Percentiles rank a stretch among this genome's conserved stretches.
phyloP scores from a whole-genome alignment of 2,113 vertebrate genomes.

The Aspidoscelis tigris region DNA sequence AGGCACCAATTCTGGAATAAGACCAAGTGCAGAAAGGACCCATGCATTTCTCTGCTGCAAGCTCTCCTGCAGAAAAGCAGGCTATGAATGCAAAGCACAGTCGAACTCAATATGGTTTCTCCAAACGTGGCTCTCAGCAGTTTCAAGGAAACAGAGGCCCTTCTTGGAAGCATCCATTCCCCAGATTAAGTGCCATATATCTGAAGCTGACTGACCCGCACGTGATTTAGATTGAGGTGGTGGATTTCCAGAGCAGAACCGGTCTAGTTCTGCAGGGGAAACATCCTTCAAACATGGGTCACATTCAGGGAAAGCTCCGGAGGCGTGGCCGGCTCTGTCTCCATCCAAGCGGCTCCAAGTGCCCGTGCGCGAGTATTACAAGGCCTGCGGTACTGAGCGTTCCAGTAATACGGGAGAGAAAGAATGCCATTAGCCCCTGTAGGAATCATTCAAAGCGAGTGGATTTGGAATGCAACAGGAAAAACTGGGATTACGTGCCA shows the following conservation, averaged over 20 bases:
- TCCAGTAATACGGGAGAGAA: conserved; percentile 5
- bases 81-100: no score
- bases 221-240: background rate
- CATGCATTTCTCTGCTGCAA: no score
- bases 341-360: background rate
- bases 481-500: background rate
- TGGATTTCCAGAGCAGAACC: background rate
- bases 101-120: background rate
- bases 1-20: no score
- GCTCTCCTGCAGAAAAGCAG: no score
- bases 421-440: conserved; percentile 6
- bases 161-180: no score
- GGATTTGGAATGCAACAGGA: conserved; percentile 18
- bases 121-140: background rate
- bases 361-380: background rate
- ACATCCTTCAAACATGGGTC: background rate
- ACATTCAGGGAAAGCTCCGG: background rate
- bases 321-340: background rate
- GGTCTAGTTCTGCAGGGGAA: background rate
- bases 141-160: no score
- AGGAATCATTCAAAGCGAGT: conserved; percentile 10
- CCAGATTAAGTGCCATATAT: no score
- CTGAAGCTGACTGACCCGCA: background rate
- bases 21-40: no score
- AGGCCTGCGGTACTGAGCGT: background rate